Percentiles rank a stretch among this genome's conserved stretches.
phyloP scores from a whole-genome alignment of 2,888 invertebrate genomes.

The Nemoura dubitans region DNA sequence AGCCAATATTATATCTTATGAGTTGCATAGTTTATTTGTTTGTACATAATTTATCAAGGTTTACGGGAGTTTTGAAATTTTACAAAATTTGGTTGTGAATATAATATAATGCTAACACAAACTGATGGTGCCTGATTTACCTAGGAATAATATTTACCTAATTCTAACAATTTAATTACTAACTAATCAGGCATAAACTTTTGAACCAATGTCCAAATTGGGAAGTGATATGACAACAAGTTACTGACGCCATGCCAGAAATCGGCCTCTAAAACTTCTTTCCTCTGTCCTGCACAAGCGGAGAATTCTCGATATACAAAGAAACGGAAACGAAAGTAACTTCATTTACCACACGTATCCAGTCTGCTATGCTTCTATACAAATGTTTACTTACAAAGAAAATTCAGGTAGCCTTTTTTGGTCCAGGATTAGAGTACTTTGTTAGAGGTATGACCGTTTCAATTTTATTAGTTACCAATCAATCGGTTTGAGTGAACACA shows the following conservation, averaged over 20 bases:
- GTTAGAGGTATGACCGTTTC: background rate
- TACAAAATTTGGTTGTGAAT: slow-evolving; percentile 40
- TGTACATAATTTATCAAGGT: slow-evolving; percentile 28
- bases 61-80: slow-evolving; percentile 20
- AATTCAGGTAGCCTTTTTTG: background rate
- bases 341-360: background rate
- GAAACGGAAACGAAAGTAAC: background rate
- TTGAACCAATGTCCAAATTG: background rate
- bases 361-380: background rate
- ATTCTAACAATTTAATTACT: slow-evolving; percentile 7
- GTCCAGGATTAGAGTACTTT: background rate
- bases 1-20: background rate
- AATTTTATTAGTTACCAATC: background rate
- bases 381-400: background rate
- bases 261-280: background rate
- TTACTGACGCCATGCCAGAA: background rate
- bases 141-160: slow-evolving; percentile 3
- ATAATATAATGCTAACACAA: slow-evolving; percentile 28
- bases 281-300: background rate
- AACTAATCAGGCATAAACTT: background rate
- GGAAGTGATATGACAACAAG: background rate
- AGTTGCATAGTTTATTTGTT: slow-evolving; percentile 8
- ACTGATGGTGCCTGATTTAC: slow-evolving; percentile 40
- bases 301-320: background rate
- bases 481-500: background rate